These are phyloP conservation scores for Cartodere bifasciata DNA, from an alignment of 2,888 invertebrate genomes.

Conservation along the genomic window DNA sequence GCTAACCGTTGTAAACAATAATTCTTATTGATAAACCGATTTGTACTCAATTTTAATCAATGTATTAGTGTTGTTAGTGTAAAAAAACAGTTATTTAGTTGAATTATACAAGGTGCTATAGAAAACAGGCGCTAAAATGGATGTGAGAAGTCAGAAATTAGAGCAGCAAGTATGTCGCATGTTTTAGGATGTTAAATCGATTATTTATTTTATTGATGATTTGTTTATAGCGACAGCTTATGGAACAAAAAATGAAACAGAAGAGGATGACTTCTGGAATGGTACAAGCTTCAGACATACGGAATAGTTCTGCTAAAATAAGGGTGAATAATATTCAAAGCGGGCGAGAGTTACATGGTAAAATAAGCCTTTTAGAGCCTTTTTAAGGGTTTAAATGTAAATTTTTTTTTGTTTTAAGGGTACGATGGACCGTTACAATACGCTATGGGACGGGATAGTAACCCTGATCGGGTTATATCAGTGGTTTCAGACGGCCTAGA, in stretches of 20 bases:
- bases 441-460: slow-evolving; percentile 60
- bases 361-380: slow-evolving; percentile 18
- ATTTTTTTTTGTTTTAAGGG: slow-evolving; percentile 40
- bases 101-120: too few relatives aligned
- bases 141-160: slow-evolving; percentile 62
- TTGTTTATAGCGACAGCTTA: slow-evolving; percentile 56
- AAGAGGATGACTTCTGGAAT: slow-evolving; percentile 75
- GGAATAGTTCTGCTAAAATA: slow-evolving; percentile 50
- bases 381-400: slow-evolving; percentile 6
- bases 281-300: slow-evolving; percentile 75
- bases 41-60: too few relatives aligned
- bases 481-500: slow-evolving; percentile 28
- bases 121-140: too few relatives aligned
- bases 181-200: slow-evolving; percentile 16
- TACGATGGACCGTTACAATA: slow-evolving; percentile 84
- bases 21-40: too few relatives aligned
- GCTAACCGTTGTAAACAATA: too few relatives aligned
- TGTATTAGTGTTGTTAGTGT: too few relatives aligned
- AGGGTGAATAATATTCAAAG: slow-evolving; percentile 59
- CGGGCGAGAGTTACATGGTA: slow-evolving; percentile 57
- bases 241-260: slow-evolving; percentile 81
- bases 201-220: slow-evolving; percentile 8
- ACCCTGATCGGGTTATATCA: slow-evolving; percentile 63
- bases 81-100: too few relatives aligned
- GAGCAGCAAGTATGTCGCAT: slow-evolving; percentile 65